Conservation (phyloP, 2,113 vertebrate genomes). For the Clarias macrocephalus region DNA sequence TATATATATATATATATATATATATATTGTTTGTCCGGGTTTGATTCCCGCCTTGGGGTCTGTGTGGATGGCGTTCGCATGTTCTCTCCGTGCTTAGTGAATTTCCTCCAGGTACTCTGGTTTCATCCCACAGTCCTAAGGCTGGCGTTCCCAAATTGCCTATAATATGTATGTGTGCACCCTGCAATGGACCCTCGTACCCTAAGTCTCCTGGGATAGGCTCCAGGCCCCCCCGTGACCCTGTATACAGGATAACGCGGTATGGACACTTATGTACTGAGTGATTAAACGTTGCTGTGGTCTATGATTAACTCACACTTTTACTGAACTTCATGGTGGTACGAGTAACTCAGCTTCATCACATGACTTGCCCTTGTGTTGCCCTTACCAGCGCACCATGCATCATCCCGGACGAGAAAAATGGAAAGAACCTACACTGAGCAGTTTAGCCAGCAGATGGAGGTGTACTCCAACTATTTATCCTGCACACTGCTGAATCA, state of each 20-base stretch:
- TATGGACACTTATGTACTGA: not conserved
- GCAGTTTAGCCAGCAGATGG: slow-evolving; percentile 24
- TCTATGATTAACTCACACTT: not conserved
- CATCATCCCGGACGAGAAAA: not conserved
- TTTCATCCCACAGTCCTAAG: no score
- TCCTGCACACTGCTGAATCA: slow-evolving; percentile 23
- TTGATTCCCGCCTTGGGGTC: no score
- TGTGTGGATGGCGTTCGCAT: no score
- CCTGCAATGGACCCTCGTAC: no score
- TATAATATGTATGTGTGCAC: no score
- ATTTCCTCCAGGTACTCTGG: no score
- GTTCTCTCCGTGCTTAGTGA: no score
- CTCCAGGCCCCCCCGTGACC: no score
- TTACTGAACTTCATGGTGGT: not conserved
- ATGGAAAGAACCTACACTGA: not conserved
- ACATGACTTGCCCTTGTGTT: not conserved
- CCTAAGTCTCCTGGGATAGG: no score
- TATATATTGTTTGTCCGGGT: no score
- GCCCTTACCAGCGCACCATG: not conserved
- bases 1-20: no score
- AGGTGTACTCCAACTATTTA: not conserved
- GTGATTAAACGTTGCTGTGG: not conserved
- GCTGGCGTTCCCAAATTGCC: no score
- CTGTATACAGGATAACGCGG: not conserved
- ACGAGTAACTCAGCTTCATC: not conserved